A percentile compares a stretch with the other conserved stretches of the same genome.
These are phyloP conservation scores for Trachelus stipa DNA, from an alignment of 2,888 invertebrate genomes.

Conservation along the genomic window DNA sequence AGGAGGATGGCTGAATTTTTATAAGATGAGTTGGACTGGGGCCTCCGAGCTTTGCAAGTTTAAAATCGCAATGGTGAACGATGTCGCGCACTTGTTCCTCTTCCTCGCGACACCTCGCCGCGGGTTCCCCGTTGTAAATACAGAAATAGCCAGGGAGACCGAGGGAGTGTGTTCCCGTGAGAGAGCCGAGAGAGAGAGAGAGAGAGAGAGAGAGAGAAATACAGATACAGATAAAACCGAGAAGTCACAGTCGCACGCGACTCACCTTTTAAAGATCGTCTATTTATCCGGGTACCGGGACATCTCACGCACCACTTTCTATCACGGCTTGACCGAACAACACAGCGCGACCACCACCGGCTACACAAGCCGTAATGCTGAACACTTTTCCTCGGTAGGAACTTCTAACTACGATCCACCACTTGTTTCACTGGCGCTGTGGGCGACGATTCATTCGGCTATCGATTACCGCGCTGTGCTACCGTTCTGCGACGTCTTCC, in stretches of 20 bases:
- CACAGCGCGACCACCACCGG: not conserved
- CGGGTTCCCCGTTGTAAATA: not conserved
- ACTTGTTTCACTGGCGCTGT: slow-evolving; percentile 63
- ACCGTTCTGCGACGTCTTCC: slow-evolving; percentile 17
- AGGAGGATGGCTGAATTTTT: not conserved
- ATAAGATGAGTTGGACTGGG: not conserved
- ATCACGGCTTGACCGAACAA: not conserved
- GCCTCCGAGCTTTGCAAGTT: not conserved
- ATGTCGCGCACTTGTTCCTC: not conserved
- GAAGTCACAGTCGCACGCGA: slow-evolving; percentile 1
- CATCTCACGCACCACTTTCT: not conserved
- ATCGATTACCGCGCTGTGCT: slow-evolving; percentile 50
- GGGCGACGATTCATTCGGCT: slow-evolving; percentile 55
- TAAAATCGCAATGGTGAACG: not conserved
- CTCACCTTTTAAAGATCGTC: slow-evolving; percentile 6
- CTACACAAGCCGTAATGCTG: not conserved
- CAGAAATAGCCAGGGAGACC: slow-evolving; percentile 6
- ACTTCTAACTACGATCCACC: slow-evolving; percentile 47
- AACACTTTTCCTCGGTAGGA: not conserved
- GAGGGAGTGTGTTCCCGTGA: not conserved
- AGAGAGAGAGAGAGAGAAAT: no score
- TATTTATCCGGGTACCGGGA: not conserved
- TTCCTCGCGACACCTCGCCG: not conserved
- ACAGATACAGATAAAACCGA: not conserved
- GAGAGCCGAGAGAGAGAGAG: not conserved